Conservation (phyloP, 1,140 invertebrate genomes). For the Drosophila orena region DNA sequence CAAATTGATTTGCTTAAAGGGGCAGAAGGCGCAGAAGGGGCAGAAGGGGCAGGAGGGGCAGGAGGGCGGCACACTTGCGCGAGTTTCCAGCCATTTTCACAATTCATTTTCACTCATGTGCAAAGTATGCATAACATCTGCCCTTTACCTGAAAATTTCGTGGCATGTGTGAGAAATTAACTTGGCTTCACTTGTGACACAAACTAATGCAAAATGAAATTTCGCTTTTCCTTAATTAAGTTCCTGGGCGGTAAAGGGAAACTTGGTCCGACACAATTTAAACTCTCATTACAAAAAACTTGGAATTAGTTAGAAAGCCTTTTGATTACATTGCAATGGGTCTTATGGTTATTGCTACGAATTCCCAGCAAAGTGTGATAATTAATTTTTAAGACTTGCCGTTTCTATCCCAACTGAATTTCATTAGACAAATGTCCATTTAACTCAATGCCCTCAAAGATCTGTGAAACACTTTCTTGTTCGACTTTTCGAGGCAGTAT, state of each 20-base stretch:
- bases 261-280: slow-evolving; percentile 13
- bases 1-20: slow-evolving; percentile 55
- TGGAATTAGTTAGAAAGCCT: slow-evolving; percentile 34
- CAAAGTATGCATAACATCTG: slow-evolving; percentile 41
- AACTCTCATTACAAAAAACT: slow-evolving; percentile 2
- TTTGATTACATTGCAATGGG: slow-evolving; percentile 12
- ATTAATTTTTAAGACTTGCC: slow-evolving; percentile 3
- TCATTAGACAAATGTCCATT: slow-evolving; percentile 39
- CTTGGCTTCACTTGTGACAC: slow-evolving; percentile 34
- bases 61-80: slow-evolving; percentile 14
- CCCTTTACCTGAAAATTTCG: slow-evolving; percentile 13
- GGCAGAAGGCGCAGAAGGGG: no score
- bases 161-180: slow-evolving; percentile 47
- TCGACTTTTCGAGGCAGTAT: not conserved
- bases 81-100: slow-evolving; percentile 47
- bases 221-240: slow-evolving; percentile 32
- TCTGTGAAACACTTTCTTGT: not conserved
- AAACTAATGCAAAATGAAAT: slow-evolving; percentile 32
- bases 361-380: slow-evolving; percentile 4
- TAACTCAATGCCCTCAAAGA: slow-evolving; percentile 5
- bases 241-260: not conserved
- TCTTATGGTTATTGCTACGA: slow-evolving; percentile 22
- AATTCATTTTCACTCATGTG: slow-evolving; percentile 52
- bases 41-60: no score
- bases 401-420: slow-evolving; percentile 9